These are phyloP conservation scores for Isurus oxyrinchus DNA, from an alignment of 2,113 vertebrate species.

Conservation along the genomic window DNA sequence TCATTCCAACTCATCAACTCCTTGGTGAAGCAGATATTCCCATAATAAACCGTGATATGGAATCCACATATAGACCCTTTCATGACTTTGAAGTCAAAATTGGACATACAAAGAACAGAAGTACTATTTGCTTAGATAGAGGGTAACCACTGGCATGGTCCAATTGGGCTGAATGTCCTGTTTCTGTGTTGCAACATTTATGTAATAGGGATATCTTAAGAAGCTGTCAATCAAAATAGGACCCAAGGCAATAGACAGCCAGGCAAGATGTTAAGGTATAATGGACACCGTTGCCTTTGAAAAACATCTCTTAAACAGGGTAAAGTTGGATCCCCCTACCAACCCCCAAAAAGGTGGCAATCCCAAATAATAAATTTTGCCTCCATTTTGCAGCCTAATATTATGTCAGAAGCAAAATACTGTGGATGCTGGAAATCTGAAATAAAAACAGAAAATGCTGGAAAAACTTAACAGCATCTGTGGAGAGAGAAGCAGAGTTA, in stretches of 20 bases:
- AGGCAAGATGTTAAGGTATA: not conserved
- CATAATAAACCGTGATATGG: not conserved
- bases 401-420: not conserved
- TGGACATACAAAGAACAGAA: not conserved
- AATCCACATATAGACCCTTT: not conserved
- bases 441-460: no score
- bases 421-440: no score
- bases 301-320: not conserved
- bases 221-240: not conserved
- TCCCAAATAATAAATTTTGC: not conserved
- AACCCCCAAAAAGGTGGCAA: not conserved
- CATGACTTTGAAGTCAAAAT: not conserved
- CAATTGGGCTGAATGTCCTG: not conserved
- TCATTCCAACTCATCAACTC: not conserved
- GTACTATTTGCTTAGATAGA: not conserved
- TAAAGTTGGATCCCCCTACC: not conserved
- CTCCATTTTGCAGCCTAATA: not conserved
- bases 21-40: constrained; percentile 2
- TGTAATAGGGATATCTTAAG: not conserved
- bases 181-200: not conserved
- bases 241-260: not conserved
- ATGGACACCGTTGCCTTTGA: not conserved
- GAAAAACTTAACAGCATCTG: no score
- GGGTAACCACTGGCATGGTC: not conserved
- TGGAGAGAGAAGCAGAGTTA: no score